A percentile compares a stretch with the other conserved stretches of the same genome.
phyloP scores from a whole-genome alignment of 1,140 invertebrate species.

The Lordiphosa clarofinis region DNA sequence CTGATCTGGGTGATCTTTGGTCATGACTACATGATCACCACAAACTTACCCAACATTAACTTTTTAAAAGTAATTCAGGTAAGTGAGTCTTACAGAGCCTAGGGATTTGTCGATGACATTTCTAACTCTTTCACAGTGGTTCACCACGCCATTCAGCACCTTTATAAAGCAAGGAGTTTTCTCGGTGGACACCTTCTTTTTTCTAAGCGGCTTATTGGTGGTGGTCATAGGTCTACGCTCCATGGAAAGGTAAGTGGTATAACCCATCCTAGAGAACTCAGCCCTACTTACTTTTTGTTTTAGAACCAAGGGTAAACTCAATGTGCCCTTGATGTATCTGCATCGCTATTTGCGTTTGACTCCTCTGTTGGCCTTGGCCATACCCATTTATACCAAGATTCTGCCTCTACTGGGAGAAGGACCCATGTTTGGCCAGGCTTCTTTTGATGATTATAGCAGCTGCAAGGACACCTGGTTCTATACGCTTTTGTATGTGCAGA shows the following conservation, averaged over 20 bases:
- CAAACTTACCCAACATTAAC: conserved; percentile 57
- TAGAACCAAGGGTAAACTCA: conserved; percentile 52
- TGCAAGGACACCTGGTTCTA: conserved; percentile 46
- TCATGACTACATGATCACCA: conserved; percentile 79
- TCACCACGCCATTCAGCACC: conserved; percentile 80
- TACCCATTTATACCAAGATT: conserved; percentile 47
- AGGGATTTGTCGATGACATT: neutral
- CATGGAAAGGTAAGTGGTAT: conserved; percentile 82
- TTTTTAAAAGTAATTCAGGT: neutral
- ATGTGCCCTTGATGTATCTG: conserved; percentile 63
- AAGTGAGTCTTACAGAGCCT: neutral
- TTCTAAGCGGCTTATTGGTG: conserved; percentile 86
- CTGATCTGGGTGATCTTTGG: conserved; percentile 85
- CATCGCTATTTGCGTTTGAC: conserved; percentile 69
- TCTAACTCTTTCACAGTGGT: conserved; percentile 37
- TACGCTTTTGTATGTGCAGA: conserved; percentile 55
- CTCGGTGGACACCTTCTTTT: conserved; percentile 95
- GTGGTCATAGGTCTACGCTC: conserved; percentile 83
- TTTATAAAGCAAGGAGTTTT: conserved; percentile 83
- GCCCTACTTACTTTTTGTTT: neutral
- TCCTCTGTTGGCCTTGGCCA: conserved; percentile 43
- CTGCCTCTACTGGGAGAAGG: conserved; percentile 42
- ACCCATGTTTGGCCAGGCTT: conserved; percentile 39
- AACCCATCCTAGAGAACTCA: neutral
- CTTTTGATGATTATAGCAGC: conserved; percentile 40